A percentile compares a stretch with the other conserved stretches of the same genome.
These are phyloP conservation scores for Aphaenogaster rudis DNA, from an alignment of 1,140 invertebrate species.

Conservation along the genomic window DNA sequence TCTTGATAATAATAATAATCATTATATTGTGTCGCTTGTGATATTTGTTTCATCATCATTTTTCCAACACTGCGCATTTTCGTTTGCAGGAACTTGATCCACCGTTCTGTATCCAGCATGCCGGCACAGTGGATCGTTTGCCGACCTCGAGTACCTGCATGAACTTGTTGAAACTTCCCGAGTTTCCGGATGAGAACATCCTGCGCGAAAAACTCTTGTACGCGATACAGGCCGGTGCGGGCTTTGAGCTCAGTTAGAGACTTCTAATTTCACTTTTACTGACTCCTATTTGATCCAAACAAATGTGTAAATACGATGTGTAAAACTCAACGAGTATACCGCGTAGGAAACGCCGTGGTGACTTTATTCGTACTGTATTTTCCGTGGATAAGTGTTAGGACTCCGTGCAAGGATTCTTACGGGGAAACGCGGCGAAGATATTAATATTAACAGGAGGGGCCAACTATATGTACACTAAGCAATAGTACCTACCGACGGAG, in stretches of 20 bases:
- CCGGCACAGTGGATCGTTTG: slow-evolving; percentile 94
- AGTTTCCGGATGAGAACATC: slow-evolving; percentile 93
- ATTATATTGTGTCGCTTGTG: neutral
- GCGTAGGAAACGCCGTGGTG: neutral
- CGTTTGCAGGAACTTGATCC: slow-evolving; percentile 94
- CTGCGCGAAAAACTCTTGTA: slow-evolving; percentile 95
- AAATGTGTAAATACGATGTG: slow-evolving; percentile 47
- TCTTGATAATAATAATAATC: neutral
- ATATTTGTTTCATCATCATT: neutral
- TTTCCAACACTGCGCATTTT: neutral
- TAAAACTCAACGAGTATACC: slow-evolving; percentile 14
- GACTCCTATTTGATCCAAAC: slow-evolving; percentile 29
- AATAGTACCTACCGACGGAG: slow-evolving; percentile 40
- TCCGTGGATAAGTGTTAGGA: neutral
- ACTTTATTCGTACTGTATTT: slow-evolving; percentile 2
- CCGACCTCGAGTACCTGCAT: slow-evolving; percentile 99
- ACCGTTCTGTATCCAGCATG: slow-evolving; percentile 97
- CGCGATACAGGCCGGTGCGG: slow-evolving; percentile 97
- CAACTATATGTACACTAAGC: slow-evolving; percentile 64
- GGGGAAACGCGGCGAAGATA: slow-evolving; percentile 28
- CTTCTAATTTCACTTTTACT: neutral
- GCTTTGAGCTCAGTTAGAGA: slow-evolving; percentile 97
- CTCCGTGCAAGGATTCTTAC: neutral
- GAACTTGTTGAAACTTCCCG: slow-evolving; percentile 98
- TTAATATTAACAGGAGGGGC: slow-evolving; percentile 71